phyloP scores from a whole-genome alignment of 1,140 invertebrate species.

The Drosophila aff. region DNA sequence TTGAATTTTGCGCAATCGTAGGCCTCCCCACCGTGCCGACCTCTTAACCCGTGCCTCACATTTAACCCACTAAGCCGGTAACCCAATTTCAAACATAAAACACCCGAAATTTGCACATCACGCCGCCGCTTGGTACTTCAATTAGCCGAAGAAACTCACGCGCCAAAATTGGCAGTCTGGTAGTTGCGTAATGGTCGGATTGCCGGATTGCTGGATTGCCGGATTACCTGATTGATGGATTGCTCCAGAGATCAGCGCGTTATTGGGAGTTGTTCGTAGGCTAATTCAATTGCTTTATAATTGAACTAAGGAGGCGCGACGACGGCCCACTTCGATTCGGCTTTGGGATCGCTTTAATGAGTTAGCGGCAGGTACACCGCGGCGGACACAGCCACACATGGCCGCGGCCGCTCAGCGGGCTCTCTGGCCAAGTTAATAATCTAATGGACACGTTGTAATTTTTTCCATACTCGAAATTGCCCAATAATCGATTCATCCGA shows the following conservation, averaged over 20 bases:
- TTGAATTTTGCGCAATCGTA: slow-evolving; percentile 8
- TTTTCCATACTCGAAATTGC: slow-evolving; percentile 65
- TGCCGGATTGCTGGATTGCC: slow-evolving; percentile 43
- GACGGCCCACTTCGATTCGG: slow-evolving; percentile 35
- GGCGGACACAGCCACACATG: too few species aligned
- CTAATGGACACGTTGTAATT: slow-evolving; percentile 78
- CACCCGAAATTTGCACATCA: slow-evolving; percentile 63
- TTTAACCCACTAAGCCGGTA: slow-evolving; percentile 76
- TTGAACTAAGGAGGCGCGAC: slow-evolving; percentile 76
- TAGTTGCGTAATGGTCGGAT: slow-evolving; percentile 66
- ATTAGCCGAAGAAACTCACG: slow-evolving; percentile 67
- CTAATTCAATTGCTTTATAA: slow-evolving; percentile 83
- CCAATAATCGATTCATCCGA: slow-evolving; percentile 69
- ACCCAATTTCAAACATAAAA: slow-evolving; percentile 68
- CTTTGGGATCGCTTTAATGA: slow-evolving; percentile 67
- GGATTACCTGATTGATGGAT: slow-evolving; percentile 76
- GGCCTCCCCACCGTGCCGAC: slow-evolving; percentile 21
- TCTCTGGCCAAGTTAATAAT: slow-evolving; percentile 77
- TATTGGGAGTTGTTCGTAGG: slow-evolving; percentile 33
- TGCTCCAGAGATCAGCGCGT: slow-evolving; percentile 42
- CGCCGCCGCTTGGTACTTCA: slow-evolving; percentile 58
- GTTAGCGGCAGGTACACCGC: slow-evolving; percentile 32
- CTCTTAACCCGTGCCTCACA: slow-evolving; percentile 29
- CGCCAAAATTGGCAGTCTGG: slow-evolving; percentile 68
- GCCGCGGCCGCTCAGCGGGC: slow-evolving; percentile 59